Base-by-base conservation (phyloP, 2,888 invertebrate genomes). In the Belgica antarctica region DNA sequence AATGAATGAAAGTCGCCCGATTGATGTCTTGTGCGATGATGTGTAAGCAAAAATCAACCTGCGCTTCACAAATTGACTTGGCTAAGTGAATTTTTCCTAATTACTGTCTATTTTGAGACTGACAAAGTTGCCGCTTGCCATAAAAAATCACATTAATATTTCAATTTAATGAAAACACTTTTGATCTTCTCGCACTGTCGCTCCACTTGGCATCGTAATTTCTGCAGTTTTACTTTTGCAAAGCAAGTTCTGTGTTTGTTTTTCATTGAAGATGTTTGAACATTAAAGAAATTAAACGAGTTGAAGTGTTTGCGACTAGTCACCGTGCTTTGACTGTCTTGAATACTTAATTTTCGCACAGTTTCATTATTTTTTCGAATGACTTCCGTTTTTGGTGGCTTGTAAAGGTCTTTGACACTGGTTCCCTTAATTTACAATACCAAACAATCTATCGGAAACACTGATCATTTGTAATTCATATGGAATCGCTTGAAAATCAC, bases 181-280 rank as follows among this genome's bases (percentile, higher is more conserved):
- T 52, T 52, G 52, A 52, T 52, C 52, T 46, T 46, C 12, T 52
- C 52, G 52, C 52, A 52, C 52, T n/a, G n/a, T n/a, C n/a, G n/a
- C n/a, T n/a, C 17, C 12, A 15, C 12, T 46, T 46, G 7, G 12
- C 3, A 46, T 46, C 12, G 12, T 52, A n/a, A n/a, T 52, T 17
- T 52, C 41, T 5, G 12, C 52, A 19, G 24, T 52, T 52, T 52
- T 52, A 24, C 4, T 52, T 8, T 17, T 7, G 52, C 52, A 52
- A 52, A 52, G 17, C 17, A 17, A n/a, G 15, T 2, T 52, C 12
- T 52, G 19, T n/a, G n/a, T 52, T 52, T 52, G 2, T 12, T 17
- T 52, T 52, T 22, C 19, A 52, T 22, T 22, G 12, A 52, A 52
- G 24, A 22, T 52, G 19, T 22, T 22, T 52, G 22, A 22, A 12